A percentile compares a stretch with the other conserved stretches of the same genome.
These are phyloP conservation scores for Alcedo atthis DNA, from an alignment of 2,797 vertebrate genomes.

Conservation along the genomic window DNA sequence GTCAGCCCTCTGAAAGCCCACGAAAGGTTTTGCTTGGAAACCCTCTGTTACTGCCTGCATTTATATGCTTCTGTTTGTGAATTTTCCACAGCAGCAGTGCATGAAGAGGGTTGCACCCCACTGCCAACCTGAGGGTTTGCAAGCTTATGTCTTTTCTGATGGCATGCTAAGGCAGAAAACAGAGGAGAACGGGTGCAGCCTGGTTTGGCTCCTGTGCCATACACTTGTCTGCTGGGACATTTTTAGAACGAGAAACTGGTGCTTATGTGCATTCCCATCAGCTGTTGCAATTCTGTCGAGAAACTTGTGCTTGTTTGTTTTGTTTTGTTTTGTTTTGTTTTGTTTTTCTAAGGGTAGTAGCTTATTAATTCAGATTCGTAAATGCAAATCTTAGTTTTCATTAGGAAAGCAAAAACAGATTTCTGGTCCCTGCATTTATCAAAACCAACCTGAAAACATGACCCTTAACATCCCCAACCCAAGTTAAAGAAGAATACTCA, in stretches of 20 bases:
- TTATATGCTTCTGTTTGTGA: background rate
- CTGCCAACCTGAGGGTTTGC: background rate
- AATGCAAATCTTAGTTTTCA: background rate
- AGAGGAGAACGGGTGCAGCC: background rate
- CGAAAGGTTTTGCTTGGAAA: background rate
- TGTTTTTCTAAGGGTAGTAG: background rate
- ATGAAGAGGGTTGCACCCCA: rapidly evolving
- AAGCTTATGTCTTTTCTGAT: background rate
- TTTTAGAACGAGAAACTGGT: background rate
- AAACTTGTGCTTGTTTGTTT: background rate
- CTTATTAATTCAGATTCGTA: background rate
- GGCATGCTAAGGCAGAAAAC: background rate
- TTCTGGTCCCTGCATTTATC: background rate
- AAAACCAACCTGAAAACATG: background rate
- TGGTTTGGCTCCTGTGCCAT: background rate
- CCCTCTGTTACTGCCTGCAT: background rate
- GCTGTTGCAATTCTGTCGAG: background rate
- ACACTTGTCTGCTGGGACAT: background rate
- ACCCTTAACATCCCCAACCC: background rate
- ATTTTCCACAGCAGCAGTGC: background rate
- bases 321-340: no score
- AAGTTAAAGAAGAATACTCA: background rate
- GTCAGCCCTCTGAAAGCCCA: background rate
- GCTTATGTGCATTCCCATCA: background rate
- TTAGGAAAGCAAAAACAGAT: background rate